Conservation (phyloP, 2,797 vertebrate species). For the Nasua narica region DNA sequence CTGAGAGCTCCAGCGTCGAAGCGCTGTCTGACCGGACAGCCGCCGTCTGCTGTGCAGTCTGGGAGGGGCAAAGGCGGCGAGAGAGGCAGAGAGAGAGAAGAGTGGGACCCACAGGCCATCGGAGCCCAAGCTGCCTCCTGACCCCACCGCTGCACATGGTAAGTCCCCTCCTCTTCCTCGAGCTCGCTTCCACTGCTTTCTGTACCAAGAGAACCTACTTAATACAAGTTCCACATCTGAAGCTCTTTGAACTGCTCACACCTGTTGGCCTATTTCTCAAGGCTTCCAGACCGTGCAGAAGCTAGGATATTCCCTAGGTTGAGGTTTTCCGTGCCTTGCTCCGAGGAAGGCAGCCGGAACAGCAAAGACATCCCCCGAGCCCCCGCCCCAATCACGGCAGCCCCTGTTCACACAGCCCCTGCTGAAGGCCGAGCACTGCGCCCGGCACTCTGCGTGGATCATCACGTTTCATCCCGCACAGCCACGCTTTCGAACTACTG, state of each 20-base stretch:
- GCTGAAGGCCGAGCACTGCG: too few relatives aligned
- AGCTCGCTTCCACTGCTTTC: background rate
- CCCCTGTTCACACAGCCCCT: background rate
- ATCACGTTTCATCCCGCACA: fast-evolving
- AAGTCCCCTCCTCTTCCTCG: background rate
- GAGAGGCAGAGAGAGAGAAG: too few relatives aligned
- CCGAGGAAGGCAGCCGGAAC: background rate
- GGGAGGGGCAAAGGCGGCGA: too few relatives aligned
- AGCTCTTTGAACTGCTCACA: background rate
- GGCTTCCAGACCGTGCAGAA: background rate
- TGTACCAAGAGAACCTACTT: background rate
- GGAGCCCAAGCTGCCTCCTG: background rate
- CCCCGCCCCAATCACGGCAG: fast-evolving
- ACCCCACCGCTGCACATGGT: too few relatives aligned
- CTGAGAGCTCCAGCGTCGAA: fast-evolving
- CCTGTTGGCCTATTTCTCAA: background rate
- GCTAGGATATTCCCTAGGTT: background rate
- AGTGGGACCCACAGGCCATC: background rate
- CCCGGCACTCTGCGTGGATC: fast-evolving
- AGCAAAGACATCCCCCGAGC: too few relatives aligned
- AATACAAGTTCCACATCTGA: too few relatives aligned
- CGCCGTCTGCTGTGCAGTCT: fast-evolving
- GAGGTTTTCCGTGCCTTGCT: background rate
- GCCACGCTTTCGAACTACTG: background rate
- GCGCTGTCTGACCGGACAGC: fast-evolving